These are phyloP conservation scores for Entomobrya multifasciata DNA, from an alignment of 2,888 invertebrate species.

Conservation along the genomic window DNA sequence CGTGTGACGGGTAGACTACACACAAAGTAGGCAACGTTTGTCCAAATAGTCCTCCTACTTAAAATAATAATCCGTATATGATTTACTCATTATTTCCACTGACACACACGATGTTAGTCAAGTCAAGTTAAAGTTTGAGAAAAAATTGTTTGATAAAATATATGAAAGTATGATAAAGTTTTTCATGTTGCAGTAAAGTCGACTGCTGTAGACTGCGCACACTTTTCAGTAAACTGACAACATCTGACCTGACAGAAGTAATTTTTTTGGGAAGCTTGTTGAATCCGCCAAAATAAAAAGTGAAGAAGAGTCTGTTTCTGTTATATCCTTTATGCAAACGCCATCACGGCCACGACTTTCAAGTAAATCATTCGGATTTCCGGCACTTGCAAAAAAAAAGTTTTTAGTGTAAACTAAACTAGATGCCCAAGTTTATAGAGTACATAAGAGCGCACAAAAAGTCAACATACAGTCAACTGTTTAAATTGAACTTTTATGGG, in stretches of 20 bases:
- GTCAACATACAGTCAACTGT: constrained; percentile 8
- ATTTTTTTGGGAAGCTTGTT: background rate
- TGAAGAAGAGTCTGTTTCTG: constrained; percentile 20
- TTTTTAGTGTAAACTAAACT: background rate
- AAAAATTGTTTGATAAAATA: background rate
- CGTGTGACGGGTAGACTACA: background rate
- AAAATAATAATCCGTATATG: constrained; percentile 10
- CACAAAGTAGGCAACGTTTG: background rate
- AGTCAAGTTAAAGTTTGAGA: background rate
- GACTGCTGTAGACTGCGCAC: background rate
- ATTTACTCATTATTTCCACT: constrained; percentile 1
- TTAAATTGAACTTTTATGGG: constrained; percentile 37
- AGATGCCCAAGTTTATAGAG: background rate
- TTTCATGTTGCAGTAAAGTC: no score
- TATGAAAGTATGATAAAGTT: constrained; percentile 17
- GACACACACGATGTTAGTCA: no score
- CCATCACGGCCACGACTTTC: constrained; percentile 48
- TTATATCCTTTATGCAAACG: constrained; percentile 38
- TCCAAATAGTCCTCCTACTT: constrained; percentile 14
- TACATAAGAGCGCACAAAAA: background rate
- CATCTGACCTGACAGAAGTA: background rate
- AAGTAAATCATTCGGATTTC: constrained; percentile 60
- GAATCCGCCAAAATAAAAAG: background rate
- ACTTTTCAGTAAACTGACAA: constrained; percentile 17
- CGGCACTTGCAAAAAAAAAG: constrained; percentile 44